Evolutionary conservation across 2,797 vertebrate genomes (phyloP), one percentile per base, ranked within the genome.

Genomic region (Bovichtus diacanthus): DNA sequence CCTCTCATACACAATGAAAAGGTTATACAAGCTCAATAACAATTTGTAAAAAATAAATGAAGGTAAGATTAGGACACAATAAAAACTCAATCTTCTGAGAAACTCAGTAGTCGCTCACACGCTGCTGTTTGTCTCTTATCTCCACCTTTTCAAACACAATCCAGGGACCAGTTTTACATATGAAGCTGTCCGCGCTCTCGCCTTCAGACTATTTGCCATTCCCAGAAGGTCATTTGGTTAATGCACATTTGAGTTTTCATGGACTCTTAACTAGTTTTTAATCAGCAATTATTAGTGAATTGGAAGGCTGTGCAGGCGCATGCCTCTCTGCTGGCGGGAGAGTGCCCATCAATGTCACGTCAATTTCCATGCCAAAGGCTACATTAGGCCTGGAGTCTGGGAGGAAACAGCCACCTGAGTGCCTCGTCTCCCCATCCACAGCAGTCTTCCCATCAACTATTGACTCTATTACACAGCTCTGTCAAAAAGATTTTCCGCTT

Each of bases 201-300:
- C 90, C 86, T 71, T 54, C 78, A 76, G 74, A 88, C 81, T 88
- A 64, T 93, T 93, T 93, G 85, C 90, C 83, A 87, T 90, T 91
- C 88, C 87, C 16, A 51, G 90, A 96, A 95, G 97, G 95, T 96
- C 95, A 86, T 95, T 95, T 83, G 93, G 95, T 96, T 97, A 97
- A 97, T 96, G 95, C 94, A 94, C 85, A 87, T 95, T 97, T 96
- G 95, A 93, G 95, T 96, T 96, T 95, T 96, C 96, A 95, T 95
- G 94, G 96, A 94, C 94, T 96, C 94, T 95, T 96, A 97, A 98
- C 95, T 95, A 91, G 95, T 95, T 98, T 97, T 97, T 97, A 98
- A 98, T 97, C 96, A 97, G 96, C 86, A 93, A 94, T 97, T 97
- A 98, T 96, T 93, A 95, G 95, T 65, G 90, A 95, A 96, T 86